These are phyloP conservation scores for Bombycilla garrulus DNA, from an alignment of 2,113 vertebrate genomes.

Conservation along the genomic window DNA sequence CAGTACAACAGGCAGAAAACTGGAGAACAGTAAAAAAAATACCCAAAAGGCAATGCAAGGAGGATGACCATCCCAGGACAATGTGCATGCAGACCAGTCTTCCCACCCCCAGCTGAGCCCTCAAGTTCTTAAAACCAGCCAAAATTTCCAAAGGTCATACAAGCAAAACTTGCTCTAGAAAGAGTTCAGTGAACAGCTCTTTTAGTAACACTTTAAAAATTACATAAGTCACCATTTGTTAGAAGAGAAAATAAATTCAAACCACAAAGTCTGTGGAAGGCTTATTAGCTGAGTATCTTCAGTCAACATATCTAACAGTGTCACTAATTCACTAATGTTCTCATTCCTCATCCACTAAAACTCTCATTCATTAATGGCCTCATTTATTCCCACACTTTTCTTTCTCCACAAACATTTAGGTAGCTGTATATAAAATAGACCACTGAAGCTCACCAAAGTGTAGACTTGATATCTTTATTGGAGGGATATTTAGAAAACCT, in stretches of 20 bases:
- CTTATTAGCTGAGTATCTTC: background rate
- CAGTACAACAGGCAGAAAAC: background rate
- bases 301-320: background rate
- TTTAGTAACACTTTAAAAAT: background rate
- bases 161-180: background rate
- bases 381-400: background rate
- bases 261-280: background rate
- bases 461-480: background rate
- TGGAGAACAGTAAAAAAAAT: background rate
- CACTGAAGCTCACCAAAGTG: background rate
- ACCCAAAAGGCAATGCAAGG: background rate
- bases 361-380: background rate
- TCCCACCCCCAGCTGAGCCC: background rate
- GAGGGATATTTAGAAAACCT: background rate
- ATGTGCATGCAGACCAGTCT: background rate
- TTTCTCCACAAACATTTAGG: background rate
- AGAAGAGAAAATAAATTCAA: background rate
- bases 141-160: background rate
- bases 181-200: background rate
- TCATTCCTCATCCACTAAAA: background rate
- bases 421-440: background rate
- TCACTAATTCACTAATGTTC: background rate
- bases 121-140: background rate
- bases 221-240: background rate
- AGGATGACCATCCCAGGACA: background rate